Percentiles rank a stretch among this genome's conserved stretches.
These are phyloP conservation scores for Ctena decussata DNA, from an alignment of 2,888 invertebrate genomes.

Conservation along the genomic window DNA sequence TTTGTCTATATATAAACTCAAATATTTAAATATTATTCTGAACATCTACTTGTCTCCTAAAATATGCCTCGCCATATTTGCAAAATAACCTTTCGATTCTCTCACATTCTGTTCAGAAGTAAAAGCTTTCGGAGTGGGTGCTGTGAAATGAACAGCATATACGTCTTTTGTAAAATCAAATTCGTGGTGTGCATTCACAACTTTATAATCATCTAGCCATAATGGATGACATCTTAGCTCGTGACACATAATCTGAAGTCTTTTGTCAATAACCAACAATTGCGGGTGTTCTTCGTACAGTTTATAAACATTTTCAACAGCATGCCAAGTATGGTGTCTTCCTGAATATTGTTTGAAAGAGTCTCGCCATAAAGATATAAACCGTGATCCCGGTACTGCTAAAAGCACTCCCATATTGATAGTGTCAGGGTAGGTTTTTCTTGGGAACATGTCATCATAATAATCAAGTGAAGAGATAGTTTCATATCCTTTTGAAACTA, in stretches of 20 bases:
- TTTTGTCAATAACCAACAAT: constrained; percentile 73
- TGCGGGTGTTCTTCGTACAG: constrained; percentile 77
- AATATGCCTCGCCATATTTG: neutral
- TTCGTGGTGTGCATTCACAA: constrained; percentile 69
- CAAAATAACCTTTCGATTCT: neutral
- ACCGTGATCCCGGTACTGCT: neutral
- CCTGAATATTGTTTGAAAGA: constrained; percentile 53
- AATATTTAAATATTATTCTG: no score
- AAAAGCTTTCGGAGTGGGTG: neutral
- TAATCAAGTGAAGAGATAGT: neutral
- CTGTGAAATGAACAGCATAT: neutral
- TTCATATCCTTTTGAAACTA: neutral
- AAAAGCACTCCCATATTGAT: neutral
- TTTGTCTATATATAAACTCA: no score
- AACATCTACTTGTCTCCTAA: no score
- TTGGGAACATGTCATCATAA: neutral
- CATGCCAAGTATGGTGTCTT: constrained; percentile 62
- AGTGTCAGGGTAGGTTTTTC: neutral
- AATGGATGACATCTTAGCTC: constrained; percentile 78
- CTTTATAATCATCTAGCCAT: constrained; percentile 71
- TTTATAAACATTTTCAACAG: constrained; percentile 66
- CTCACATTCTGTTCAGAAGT: neutral
- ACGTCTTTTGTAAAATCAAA: no score
- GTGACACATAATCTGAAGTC: constrained; percentile 81
- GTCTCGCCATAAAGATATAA: constrained; percentile 43